phyloP scores from a whole-genome alignment of 2,888 invertebrate genomes.

The Copidosoma aretas region DNA sequence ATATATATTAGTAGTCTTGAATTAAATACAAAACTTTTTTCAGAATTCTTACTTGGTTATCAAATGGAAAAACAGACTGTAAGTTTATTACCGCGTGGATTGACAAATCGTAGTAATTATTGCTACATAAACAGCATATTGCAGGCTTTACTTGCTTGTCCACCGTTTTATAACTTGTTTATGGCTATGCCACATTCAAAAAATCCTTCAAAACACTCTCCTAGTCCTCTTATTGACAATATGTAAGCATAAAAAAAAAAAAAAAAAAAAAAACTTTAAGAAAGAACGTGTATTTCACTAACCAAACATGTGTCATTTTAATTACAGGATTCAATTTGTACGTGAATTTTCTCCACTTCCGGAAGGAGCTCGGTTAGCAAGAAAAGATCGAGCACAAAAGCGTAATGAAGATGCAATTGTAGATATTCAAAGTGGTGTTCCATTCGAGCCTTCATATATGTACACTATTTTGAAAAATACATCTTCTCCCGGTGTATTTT shows the following conservation, averaged over 20 bases:
- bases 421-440: constrained; percentile 74
- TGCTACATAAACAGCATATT: constrained; percentile 96
- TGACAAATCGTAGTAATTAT: constrained; percentile 92
- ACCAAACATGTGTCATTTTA: constrained; percentile 1
- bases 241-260: constrained; percentile 71
- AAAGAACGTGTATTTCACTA: not conserved
- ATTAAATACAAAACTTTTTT: constrained; percentile 52
- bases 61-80: constrained; percentile 80
- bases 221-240: constrained; percentile 88
- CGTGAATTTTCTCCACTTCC: constrained; percentile 78
- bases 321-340: constrained; percentile 74
- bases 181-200: constrained; percentile 75
- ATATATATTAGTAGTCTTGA: not conserved
- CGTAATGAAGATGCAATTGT: constrained; percentile 60
- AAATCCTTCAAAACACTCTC: constrained; percentile 63
- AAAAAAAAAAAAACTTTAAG: not conserved
- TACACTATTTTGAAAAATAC: constrained; percentile 83
- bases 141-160: constrained; percentile 92
- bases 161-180: constrained; percentile 92
- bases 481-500: constrained; percentile 72
- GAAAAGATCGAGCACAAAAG: constrained; percentile 62
- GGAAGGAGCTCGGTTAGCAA: constrained; percentile 64
- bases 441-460: constrained; percentile 89
- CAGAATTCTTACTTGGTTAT: constrained; percentile 79
- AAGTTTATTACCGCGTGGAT: constrained; percentile 85